Conservation (phyloP, 1,140 invertebrate genomes). For the Heliothis virescens region DNA sequence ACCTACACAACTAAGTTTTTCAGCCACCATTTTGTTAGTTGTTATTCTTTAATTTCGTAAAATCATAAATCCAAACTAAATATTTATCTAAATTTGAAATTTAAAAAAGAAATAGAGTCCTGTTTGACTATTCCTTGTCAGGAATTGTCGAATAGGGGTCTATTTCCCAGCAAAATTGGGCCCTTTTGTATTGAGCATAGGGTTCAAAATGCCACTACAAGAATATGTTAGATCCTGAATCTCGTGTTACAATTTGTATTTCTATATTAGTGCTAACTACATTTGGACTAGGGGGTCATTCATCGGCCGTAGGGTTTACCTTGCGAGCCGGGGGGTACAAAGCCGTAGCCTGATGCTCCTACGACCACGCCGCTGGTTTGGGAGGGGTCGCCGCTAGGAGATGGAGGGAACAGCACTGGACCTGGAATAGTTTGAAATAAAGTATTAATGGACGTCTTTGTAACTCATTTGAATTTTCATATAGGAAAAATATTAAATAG, state of each 20-base stretch:
- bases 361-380: slow-evolving; percentile 90
- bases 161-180: not conserved
- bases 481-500: not conserved
- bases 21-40: slow-evolving; percentile 26
- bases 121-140: slow-evolving; percentile 21
- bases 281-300: slow-evolving; percentile 61
- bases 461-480: not conserved
- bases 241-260: slow-evolving; percentile 42
- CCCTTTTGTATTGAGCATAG: not conserved
- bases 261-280: slow-evolving; percentile 72
- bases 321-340: slow-evolving; percentile 89
- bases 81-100: slow-evolving; percentile 5
- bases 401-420: slow-evolving; percentile 90
- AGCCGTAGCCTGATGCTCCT: slow-evolving; percentile 91
- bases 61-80: slow-evolving; percentile 6
- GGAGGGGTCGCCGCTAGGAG: slow-evolving; percentile 87
- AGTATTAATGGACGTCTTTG: not conserved
- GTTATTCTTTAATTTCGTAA: not conserved
- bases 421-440: slow-evolving; percentile 81
- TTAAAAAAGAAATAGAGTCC: not conserved
- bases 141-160: slow-evolving; percentile 16
- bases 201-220: not conserved
- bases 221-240: not conserved
- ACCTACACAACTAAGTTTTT: not conserved
- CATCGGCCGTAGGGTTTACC: slow-evolving; percentile 83